Evolutionary conservation across 2,113 vertebrate species (phyloP).

Genomic region (Dissostichus mawsoni): DNA sequence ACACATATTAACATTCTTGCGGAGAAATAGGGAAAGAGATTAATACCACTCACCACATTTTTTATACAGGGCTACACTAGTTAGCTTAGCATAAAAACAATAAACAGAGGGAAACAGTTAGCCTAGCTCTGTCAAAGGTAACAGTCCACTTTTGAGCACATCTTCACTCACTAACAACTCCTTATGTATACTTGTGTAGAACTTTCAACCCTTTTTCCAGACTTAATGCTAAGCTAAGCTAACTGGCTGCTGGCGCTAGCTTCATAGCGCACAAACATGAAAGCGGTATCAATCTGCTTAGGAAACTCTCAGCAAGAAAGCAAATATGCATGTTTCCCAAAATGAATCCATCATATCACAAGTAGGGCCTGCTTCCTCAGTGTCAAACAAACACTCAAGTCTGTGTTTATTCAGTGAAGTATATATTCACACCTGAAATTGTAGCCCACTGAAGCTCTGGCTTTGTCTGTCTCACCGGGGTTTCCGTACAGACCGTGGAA

Average conservation of each 20-base stretch:
- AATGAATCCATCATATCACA: neutral
- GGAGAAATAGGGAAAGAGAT: neutral
- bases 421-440: slow-evolving; percentile 91
- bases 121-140: neutral
- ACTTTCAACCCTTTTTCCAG: neutral
- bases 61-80: neutral
- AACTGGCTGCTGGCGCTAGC: neutral
- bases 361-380: neutral
- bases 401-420: neutral
- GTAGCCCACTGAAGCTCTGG: slow-evolving; percentile 88
- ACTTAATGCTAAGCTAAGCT: neutral
- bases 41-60: neutral
- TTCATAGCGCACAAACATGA: neutral
- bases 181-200: too few species aligned
- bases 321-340: neutral
- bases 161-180: neutral
- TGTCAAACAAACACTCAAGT: neutral
- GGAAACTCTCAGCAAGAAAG: neutral
- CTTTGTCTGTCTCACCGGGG: slow-evolving; percentile 76
- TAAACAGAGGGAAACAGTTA: neutral
- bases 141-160: neutral
- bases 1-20: neutral
- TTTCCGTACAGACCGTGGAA: slow-evolving; percentile 92
- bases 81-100: neutral
- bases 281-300: neutral